phyloP scores from a whole-genome alignment of 2,888 invertebrate genomes.

The Conchocele bisecta region DNA sequence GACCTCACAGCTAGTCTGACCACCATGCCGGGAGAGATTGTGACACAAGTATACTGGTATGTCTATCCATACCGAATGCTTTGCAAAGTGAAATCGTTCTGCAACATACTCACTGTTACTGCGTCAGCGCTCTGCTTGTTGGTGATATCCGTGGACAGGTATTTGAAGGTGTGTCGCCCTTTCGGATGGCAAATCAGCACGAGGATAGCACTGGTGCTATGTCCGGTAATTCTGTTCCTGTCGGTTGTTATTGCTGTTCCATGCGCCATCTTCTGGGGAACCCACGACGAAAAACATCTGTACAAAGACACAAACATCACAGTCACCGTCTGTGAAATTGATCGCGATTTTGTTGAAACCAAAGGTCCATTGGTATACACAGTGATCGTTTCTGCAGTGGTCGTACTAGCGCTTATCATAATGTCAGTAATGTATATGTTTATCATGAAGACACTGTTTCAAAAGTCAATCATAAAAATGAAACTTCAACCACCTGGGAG shows the following conservation, averaged over 20 bases:
- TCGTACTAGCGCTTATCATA: neutral
- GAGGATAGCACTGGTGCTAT: slow-evolving; percentile 1
- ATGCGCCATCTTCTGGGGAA: slow-evolving; percentile 28
- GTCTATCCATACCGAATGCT: slow-evolving; percentile 7
- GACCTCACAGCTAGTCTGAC: slow-evolving; percentile 25
- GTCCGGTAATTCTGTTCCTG: neutral
- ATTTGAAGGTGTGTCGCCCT: slow-evolving; percentile 66
- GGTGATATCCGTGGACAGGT: slow-evolving; percentile 65
- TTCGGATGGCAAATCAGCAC: slow-evolving; percentile 37
- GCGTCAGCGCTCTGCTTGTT: slow-evolving; percentile 60
- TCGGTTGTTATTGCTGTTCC: slow-evolving; percentile 10
- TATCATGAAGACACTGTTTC: too few relatives aligned
- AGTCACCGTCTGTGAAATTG: slow-evolving; percentile 17
- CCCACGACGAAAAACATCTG: neutral
- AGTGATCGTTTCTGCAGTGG: neutral
- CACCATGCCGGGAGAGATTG: slow-evolving; percentile 39
- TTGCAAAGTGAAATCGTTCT: slow-evolving; percentile 28
- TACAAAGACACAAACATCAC: slow-evolving; percentile 12
- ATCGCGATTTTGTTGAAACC: neutral
- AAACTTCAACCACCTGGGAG: too few relatives aligned
- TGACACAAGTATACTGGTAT: slow-evolving; percentile 34
- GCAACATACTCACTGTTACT: slow-evolving; percentile 28
- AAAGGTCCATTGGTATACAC: slow-evolving; percentile 1
- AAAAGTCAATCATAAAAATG: too few relatives aligned
- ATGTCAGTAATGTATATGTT: slow-evolving; percentile 13